Evolutionary conservation across 2,113 vertebrate genomes (phyloP).

Genomic region (Mystacornis crossleyi): DNA sequence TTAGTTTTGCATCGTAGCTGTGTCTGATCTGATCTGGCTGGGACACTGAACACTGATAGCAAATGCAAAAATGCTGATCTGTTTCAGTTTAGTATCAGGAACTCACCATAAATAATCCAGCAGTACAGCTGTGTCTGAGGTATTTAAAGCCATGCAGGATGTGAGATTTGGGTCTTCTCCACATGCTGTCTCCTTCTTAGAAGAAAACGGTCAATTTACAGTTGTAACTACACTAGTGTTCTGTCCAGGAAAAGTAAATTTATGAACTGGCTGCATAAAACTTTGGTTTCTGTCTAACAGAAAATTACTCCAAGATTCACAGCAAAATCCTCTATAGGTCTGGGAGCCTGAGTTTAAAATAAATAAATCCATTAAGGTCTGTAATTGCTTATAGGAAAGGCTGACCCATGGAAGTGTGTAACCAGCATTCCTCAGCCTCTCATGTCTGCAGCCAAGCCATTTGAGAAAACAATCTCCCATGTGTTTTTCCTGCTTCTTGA

Average conservation of each 20-base stretch:
- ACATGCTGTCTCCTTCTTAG: background rate
- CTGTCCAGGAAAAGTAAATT: constrained; percentile 20
- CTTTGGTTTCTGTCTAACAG: constrained; percentile 14
- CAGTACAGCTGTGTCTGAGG: background rate
- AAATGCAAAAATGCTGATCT: background rate
- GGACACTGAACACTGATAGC: background rate
- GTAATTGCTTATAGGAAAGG: constrained; percentile 53
- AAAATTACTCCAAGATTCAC: constrained; percentile 40
- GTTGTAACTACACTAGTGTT: background rate
- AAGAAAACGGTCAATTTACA: constrained; percentile 8
- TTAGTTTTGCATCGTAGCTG: background rate
- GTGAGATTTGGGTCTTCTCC: background rate
- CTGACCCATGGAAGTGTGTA: constrained; percentile 36
- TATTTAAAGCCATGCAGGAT: background rate
- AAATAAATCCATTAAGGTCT: constrained; percentile 60
- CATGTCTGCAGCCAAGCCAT: constrained; percentile 29
- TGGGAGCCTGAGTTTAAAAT: constrained; percentile 21
- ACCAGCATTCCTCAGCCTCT: constrained; percentile 36
- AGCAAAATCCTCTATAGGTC: constrained; percentile 30
- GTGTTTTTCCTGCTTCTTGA: constrained; percentile 38
- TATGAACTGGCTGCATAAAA: constrained; percentile 15
- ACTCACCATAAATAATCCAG: background rate
- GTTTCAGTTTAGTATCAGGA: constrained; percentile 4
- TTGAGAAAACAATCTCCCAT: constrained; percentile 32
- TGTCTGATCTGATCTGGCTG: background rate